Base-by-base conservation (phyloP, 2,888 invertebrate species). In the Napeogenes sylphis region DNA sequence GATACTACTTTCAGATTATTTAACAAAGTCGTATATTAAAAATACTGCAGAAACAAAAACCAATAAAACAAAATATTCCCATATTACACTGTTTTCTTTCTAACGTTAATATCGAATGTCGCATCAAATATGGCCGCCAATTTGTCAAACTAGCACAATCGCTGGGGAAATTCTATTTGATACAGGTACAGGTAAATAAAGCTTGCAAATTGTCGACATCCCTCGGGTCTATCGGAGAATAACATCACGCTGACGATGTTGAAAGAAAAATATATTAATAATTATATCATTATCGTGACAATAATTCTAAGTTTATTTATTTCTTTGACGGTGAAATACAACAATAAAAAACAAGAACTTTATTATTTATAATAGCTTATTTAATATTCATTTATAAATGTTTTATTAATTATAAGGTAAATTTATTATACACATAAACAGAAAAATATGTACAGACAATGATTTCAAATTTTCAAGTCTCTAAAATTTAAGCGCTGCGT, bases 101-200 rank as follows among this genome's bases (percentile, higher is more conserved):
- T 30, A 30, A 30, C 51, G 51, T 51, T 51, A 51, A 30, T 51
- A 30, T 51, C 30, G 42, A 42, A 30, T 30, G 5, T 21, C 42
- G 42, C 30, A 58, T 53, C 58, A 42, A 53, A 56, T 3, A 59
- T 42, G 45, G 54, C 38, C 10, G 45, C 45, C 51, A 56, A 45
- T 59, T 56, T 59, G 38, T 38, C 54, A 59, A 59, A 56, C 38
- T 30, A 58, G n/a, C 35, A 51, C 45, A 45, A 63, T 59, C 63
- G 12, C 59, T 54, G 35, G 63, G 59, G 63, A 63, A 63, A 63
- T 63, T 59, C 42, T 21, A 54, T 47, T 57, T 45, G 35, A 56
- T 56, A 56, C 45, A 33, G 59, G 45, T 30, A 59, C 45, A 59
- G 56, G 61, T 58, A 62, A 62, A 62, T 56, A 56, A 56, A 59